Evolutionary conservation across 2,113 vertebrate species (phyloP).

Genomic region (Odocoileus hemionus): DNA sequence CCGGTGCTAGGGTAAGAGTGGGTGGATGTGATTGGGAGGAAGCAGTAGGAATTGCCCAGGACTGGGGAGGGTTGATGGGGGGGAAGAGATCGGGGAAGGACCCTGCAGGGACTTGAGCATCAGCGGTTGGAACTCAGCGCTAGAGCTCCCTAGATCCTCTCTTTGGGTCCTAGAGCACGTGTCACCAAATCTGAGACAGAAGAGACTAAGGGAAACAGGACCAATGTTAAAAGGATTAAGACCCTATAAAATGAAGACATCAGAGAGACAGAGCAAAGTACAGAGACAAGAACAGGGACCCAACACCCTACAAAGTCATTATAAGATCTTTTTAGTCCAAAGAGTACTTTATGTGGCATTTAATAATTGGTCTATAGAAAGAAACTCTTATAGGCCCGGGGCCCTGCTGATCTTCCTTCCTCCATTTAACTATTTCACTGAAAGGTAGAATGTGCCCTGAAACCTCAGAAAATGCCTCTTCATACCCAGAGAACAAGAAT

Average conservation of each 20-base stretch:
- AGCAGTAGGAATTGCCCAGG: background rate
- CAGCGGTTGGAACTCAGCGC: background rate
- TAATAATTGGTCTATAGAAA: slow-evolving; percentile 20
- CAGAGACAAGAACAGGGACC: background rate
- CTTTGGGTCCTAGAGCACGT: background rate
- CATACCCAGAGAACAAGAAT: background rate
- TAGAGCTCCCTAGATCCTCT: background rate
- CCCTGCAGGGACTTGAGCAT: background rate
- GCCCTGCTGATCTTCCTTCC: background rate
- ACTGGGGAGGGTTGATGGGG: background rate
- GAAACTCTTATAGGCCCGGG: background rate
- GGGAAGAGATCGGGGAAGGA: background rate
- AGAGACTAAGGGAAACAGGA: background rate
- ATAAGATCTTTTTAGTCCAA: background rate
- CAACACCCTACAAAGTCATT: background rate
- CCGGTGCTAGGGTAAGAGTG: background rate
- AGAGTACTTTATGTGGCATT: background rate
- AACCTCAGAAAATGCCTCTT: background rate
- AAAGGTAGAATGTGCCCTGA: background rate
- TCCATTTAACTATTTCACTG: slow-evolving; percentile 30
- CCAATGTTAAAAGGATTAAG: background rate
- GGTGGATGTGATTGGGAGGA: background rate
- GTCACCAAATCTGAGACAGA: background rate
- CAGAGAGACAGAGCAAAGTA: background rate
- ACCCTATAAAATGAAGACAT: background rate